phyloP scores from a whole-genome alignment of 2,888 invertebrate genomes.

The Drosophila prolongata region DNA sequence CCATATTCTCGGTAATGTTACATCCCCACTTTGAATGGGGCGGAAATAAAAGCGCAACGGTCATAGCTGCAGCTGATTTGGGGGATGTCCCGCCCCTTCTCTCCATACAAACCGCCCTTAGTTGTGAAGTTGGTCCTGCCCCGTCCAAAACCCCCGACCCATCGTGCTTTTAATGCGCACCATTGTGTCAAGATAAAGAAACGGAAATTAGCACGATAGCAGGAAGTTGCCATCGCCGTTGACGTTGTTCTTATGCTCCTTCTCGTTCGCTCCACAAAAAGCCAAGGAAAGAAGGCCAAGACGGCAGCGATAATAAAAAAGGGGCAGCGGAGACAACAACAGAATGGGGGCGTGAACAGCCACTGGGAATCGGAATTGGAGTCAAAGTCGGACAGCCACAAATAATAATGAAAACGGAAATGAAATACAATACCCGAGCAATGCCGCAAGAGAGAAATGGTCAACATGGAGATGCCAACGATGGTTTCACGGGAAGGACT shows the following conservation, averaged over 20 bases:
- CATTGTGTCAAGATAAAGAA: conserved; percentile 84
- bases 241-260: conserved; percentile 63
- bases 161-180: conserved; percentile 81
- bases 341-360: conserved; percentile 20
- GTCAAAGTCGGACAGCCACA: conserved; percentile 62
- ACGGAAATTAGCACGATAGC: conserved; percentile 84
- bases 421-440: conserved; percentile 81
- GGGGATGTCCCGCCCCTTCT: conserved; percentile 9
- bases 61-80: conserved; percentile 59
- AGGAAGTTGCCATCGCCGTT: conserved; percentile 81
- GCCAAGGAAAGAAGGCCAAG: conserved; percentile 25
- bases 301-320: conserved; percentile 46
- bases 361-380: conserved; percentile 59
- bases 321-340: conserved; percentile 48
- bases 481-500: conserved; percentile 1
- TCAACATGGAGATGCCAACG: conserved; percentile 8
- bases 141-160: conserved; percentile 34
- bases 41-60: conserved; percentile 78
- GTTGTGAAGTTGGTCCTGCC: conserved; percentile 57
- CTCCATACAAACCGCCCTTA: conserved; percentile 53
- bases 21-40: conserved; percentile 18
- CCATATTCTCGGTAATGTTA: conserved; percentile 27
- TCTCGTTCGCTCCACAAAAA: conserved; percentile 16
- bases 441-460: conserved; percentile 52
- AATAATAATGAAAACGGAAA: conserved; percentile 83